Base-by-base conservation (phyloP, 2,113 vertebrate species). In the Plecturocebus donacophilus region DNA sequence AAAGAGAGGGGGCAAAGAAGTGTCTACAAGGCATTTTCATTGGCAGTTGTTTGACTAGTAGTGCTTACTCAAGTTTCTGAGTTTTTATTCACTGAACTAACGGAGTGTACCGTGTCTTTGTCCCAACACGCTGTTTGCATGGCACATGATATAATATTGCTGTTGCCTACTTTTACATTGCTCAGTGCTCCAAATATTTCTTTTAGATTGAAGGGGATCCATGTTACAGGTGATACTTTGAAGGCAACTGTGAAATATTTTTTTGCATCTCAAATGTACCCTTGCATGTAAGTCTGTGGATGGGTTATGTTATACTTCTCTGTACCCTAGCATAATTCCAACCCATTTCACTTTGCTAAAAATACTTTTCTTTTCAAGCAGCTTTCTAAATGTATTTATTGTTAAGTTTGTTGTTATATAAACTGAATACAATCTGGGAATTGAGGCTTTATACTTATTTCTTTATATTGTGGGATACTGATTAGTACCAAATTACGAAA, bases 401-500 rank as follows among this genome's bases (percentile, higher is more conserved):
- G 30, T 87, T 90, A 89, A 58, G n/a, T 80, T 84, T 96, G 8
- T 87, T 92, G 5, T 40, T 70, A 84, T 49, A 83, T 54, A 35
- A 88, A 61, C n/a, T 86, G 13, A 82, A n/a, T 90, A 54, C 0
- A 45, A 52, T 17, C 25, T 89, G 27, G 19, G 40, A 96, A 83
- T 3, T 96, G 35, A n/a, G 21, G 6, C 45, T 86, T 61, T 97
- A 1, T 64, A 45, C 10, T 58, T 32, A 30, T 40, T 79, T 85
- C 19, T 90, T 94, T 93, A 76, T 88, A 85, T 3, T 32, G 27
- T 96, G 12, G 21, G 21, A 87, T 85, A 92, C 85, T 94, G 54
- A 87, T 95, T 93, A 91, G 17, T 66, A 87, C 52, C 2, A 38
- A 92, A 85, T 79, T 97, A 58, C 66, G 77, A 95, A 87, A 54